Percentiles rank a stretch among this genome's conserved stretches.
Evolutionary conservation across 2,888 invertebrate species (phyloP).

Genomic region (Euzetes globulus): DNA sequence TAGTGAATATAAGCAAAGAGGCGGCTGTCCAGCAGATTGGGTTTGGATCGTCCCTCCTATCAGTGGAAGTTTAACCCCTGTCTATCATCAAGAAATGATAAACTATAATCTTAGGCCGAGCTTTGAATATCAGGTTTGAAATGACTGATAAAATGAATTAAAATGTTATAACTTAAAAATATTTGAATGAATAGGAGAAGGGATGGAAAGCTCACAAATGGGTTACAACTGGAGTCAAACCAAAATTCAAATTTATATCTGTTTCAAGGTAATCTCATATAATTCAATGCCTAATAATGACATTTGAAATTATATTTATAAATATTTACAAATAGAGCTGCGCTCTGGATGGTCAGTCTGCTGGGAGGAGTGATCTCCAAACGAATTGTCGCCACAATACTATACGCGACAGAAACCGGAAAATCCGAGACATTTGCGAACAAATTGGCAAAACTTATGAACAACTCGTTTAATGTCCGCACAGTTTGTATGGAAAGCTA

Average conservation of each 20-base stretch:
- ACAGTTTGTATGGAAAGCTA: slow-evolving; percentile 69
- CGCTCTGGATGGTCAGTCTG: slow-evolving; percentile 88
- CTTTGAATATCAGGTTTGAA: slow-evolving; percentile 71
- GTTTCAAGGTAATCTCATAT: slow-evolving; percentile 35
- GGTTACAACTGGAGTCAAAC: slow-evolving; percentile 31
- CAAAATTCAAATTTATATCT: slow-evolving; percentile 37
- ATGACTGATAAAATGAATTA: background rate
- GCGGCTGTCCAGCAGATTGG: slow-evolving; percentile 50
- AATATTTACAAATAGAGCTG: slow-evolving; percentile 57
- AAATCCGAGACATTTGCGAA: slow-evolving; percentile 90
- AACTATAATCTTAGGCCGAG: slow-evolving; percentile 72
- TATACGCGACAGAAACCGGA: slow-evolving; percentile 92
- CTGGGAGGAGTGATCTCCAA: slow-evolving; percentile 84
- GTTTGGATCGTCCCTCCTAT: slow-evolving; percentile 47
- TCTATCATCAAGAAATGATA: slow-evolving; percentile 53
- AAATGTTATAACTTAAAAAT: background rate
- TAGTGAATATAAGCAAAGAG: slow-evolving; percentile 46
- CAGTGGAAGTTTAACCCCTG: slow-evolving; percentile 46
- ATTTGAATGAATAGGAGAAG: slow-evolving; percentile 43
- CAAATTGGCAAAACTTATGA: slow-evolving; percentile 80
- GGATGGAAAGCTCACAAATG: slow-evolving; percentile 46
- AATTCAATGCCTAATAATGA: background rate
- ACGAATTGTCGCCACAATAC: slow-evolving; percentile 83
- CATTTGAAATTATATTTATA: background rate
- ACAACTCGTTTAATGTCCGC: slow-evolving; percentile 80